Evolutionary conservation across 2,113 vertebrate species (phyloP).

Genomic region (Phoxinus phoxinus): DNA sequence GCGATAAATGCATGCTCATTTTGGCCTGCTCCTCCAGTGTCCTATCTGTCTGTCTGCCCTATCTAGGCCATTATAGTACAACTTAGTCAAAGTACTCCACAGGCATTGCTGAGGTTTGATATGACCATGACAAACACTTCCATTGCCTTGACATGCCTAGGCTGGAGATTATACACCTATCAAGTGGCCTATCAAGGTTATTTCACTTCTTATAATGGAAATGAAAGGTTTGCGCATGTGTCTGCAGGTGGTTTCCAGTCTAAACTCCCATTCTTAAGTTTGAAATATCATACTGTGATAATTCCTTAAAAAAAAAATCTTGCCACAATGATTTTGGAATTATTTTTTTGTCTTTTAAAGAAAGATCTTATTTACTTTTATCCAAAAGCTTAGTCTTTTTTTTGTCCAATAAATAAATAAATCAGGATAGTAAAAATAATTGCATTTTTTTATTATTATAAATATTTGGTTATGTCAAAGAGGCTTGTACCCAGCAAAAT

Average conservation of each 20-base stretch:
- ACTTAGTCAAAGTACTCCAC: constrained; percentile 38
- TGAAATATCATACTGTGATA: no score
- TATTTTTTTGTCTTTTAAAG: no score
- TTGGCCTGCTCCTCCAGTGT: constrained; percentile 40
- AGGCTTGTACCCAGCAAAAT: no score
- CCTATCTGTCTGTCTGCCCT: constrained; percentile 46
- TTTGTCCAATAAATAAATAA: background rate
- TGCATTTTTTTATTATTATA: background rate
- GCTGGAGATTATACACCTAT: constrained; percentile 31
- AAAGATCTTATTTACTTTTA: no score
- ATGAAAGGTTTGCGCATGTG: background rate
- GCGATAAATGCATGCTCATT: constrained; percentile 51
- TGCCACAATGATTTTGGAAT: no score
- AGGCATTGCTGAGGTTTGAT: constrained; percentile 43
- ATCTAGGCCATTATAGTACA: constrained; percentile 51
- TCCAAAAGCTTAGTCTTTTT: no score
- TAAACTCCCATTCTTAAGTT: background rate
- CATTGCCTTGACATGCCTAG: constrained; percentile 32
- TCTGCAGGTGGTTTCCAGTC: background rate
- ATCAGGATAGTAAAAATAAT: background rate
- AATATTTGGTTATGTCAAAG: background rate
- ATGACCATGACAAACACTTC: constrained; percentile 31
- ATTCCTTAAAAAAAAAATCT: no score
- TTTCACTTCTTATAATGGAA: constrained; percentile 34
- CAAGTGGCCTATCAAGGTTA: constrained; percentile 33